Conservation (phyloP, 2,113 vertebrate genomes). For the Capreolus pygargus region DNA sequence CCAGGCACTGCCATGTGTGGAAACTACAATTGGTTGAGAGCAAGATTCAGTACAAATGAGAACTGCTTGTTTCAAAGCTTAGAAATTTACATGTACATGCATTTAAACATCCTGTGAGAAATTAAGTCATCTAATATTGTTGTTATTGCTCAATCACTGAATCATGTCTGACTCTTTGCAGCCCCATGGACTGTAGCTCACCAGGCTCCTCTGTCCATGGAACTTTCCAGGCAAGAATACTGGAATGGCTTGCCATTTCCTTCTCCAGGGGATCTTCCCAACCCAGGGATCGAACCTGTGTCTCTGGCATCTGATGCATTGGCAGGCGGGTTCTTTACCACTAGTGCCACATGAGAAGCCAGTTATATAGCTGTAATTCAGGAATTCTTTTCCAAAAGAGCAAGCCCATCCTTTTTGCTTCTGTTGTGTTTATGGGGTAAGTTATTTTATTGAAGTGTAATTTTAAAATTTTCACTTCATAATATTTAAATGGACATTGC, state of each 20-base stretch:
- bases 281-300: neutral
- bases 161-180: accelerated
- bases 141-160: neutral
- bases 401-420: neutral
- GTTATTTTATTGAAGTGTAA: neutral
- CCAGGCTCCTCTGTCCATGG: neutral
- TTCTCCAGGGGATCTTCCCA: neutral
- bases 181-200: neutral
- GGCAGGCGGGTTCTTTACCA: neutral
- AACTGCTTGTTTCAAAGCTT: neutral
- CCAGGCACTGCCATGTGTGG: neutral
- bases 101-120: neutral
- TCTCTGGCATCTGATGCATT: neutral
- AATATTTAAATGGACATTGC: neutral
- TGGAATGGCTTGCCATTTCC: neutral
- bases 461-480: neutral
- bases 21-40: neutral
- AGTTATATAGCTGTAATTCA: neutral
- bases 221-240: neutral
- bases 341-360: neutral
- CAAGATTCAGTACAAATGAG: neutral
- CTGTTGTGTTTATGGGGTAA: neutral
- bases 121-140: neutral
- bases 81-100: neutral
- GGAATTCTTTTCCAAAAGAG: neutral